Percentiles rank a stretch among this genome's conserved stretches.
Evolutionary conservation across 1,140 invertebrate genomes (phyloP).

Genomic region (Panonychus citri): DNA sequence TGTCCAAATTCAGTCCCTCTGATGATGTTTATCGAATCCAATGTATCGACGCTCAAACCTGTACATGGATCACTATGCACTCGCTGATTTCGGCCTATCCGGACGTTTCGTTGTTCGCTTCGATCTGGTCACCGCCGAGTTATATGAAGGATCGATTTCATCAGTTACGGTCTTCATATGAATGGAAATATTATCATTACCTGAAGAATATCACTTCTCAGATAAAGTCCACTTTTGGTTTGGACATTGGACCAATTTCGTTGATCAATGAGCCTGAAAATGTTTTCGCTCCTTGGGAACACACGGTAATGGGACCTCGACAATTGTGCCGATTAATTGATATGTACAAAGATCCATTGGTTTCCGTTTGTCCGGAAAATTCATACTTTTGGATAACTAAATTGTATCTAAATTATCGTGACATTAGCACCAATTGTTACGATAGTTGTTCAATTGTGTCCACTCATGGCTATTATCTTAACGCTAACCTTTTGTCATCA

Average conservation of each 20-base stretch:
- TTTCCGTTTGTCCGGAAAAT: neutral
- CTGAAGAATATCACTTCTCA: neutral
- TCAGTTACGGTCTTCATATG: neutral
- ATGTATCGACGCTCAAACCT: too few species aligned
- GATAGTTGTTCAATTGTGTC: neutral
- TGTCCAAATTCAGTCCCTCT: too few species aligned
- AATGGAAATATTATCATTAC: neutral
- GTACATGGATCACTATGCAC: too few species aligned
- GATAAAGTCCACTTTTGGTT: neutral
- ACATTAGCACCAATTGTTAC: neutral
- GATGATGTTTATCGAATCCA: too few species aligned
- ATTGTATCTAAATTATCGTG: neutral
- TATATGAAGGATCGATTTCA: neutral
- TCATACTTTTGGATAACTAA: neutral
- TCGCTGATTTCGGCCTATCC: neutral
- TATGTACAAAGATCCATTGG: neutral
- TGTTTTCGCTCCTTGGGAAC: neutral
- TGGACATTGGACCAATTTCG: neutral
- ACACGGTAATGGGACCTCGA: neutral
- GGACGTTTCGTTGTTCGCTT: neutral
- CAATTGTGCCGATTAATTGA: neutral
- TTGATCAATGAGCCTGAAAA: neutral
- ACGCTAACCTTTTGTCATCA: neutral
- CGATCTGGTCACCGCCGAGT: neutral
- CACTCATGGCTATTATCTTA: neutral